Conservation (phyloP, 2,797 vertebrate species). For the Anguilla pacifica region DNA sequence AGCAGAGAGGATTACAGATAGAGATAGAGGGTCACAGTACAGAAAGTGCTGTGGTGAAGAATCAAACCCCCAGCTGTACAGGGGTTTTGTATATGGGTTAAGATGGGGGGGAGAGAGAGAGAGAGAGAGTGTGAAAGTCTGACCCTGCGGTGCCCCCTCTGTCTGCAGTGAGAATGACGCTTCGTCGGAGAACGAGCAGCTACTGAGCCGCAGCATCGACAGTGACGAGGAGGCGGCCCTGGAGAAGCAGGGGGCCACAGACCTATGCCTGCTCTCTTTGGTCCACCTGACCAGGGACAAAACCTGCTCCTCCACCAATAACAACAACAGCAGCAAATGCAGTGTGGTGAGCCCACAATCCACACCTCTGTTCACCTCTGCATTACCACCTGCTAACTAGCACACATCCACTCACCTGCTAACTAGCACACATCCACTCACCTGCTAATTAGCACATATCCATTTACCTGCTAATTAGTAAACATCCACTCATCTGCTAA, state of each 20-base stretch:
- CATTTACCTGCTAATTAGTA: too few species aligned
- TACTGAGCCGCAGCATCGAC: conserved; percentile 93
- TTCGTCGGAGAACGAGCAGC: conserved; percentile 95
- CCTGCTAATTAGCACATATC: neutral
- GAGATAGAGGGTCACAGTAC: neutral
- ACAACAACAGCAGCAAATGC: conserved; percentile 76
- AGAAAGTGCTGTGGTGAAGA: neutral
- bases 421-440: neutral
- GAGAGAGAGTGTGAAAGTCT: neutral
- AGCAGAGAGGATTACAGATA: too few species aligned
- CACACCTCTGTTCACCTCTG: neutral
- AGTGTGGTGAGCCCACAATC: conserved; percentile 79
- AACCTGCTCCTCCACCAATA: conserved; percentile 60
- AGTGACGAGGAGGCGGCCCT: conserved; percentile 92
- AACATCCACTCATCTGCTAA: neutral
- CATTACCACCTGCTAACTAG: too few species aligned
- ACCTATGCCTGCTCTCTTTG: conserved; percentile 90
- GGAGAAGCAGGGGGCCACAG: conserved; percentile 86
- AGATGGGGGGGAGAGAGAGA: neutral
- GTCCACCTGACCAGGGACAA: conserved; percentile 88
- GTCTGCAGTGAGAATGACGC: conserved; percentile 90
- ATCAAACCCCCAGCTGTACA: neutral
- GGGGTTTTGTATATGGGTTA: too few species aligned
- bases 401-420: too few species aligned
- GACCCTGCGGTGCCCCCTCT: neutral